Evolutionary conservation across 2,888 invertebrate species (phyloP).

Genomic region (Meta bourneti): DNA sequence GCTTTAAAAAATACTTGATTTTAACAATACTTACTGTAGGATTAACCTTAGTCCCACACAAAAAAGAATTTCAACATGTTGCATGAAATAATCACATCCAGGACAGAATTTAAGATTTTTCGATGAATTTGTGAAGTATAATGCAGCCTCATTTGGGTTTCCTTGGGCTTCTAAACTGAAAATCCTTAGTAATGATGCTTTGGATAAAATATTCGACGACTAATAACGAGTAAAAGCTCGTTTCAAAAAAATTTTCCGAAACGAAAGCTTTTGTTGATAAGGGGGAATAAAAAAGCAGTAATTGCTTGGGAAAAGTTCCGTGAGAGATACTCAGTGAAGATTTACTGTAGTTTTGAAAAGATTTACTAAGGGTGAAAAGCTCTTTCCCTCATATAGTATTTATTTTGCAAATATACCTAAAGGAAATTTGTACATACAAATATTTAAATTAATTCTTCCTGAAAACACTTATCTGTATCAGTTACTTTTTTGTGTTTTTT

Average conservation of each 20-base stretch:
- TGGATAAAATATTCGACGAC: neutral
- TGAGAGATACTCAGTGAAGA: neutral
- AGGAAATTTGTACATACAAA: too few species aligned
- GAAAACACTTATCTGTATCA: too few species aligned
- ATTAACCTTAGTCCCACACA: neutral
- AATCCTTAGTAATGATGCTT: constrained; percentile 10
- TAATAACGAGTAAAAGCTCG: neutral
- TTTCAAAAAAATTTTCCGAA: neutral
- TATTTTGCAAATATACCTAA: too few species aligned
- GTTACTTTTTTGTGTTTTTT: too few species aligned
- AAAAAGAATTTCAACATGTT: neutral
- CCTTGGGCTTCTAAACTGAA: neutral
- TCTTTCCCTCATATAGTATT: too few species aligned
- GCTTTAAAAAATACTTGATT: too few species aligned
- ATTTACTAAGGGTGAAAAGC: too few species aligned
- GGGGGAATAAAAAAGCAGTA: neutral
- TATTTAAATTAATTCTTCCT: too few species aligned
- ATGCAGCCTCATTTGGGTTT: neutral
- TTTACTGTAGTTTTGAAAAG: too few species aligned
- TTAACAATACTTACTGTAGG: too few species aligned
- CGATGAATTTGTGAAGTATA: neutral
- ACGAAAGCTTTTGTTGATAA: neutral
- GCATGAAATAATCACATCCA: neutral
- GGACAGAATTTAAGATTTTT: neutral
- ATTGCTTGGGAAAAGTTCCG: neutral